A percentile compares a stretch with the other conserved stretches of the same genome.
phyloP scores from a whole-genome alignment of 2,888 invertebrate species.

The Cerastis rubricosa region DNA sequence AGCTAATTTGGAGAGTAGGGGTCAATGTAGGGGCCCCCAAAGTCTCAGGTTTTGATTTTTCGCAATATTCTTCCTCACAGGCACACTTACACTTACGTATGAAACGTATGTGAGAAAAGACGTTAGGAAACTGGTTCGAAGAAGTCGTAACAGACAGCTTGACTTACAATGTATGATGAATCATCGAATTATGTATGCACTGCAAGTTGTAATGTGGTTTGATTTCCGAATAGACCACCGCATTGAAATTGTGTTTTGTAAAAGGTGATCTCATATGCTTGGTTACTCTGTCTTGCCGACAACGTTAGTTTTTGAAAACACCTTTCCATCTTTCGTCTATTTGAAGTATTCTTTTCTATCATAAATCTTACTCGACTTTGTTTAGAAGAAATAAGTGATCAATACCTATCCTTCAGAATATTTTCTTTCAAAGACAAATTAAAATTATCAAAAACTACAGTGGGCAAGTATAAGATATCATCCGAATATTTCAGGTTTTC shows the following conservation, averaged over 20 bases:
- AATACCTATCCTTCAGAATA: neutral
- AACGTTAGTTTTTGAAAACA: neutral
- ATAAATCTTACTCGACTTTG: neutral
- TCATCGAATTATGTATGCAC: constrained; percentile 60
- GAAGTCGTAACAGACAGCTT: constrained; percentile 48
- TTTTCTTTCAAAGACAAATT: neutral
- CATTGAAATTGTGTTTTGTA: constrained; percentile 34
- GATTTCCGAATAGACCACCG: constrained; percentile 49
- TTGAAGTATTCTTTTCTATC: neutral
- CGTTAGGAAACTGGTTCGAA: constrained; percentile 39
- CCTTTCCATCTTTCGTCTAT: neutral
- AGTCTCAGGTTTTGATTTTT: neutral
- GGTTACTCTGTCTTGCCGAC: neutral
- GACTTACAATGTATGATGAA: constrained; percentile 54
- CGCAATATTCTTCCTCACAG: neutral
- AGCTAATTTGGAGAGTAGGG: too few relatives aligned
- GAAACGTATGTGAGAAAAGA: constrained; percentile 14
- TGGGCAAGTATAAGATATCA: neutral
- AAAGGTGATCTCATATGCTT: constrained; percentile 33
- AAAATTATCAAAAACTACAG: neutral
- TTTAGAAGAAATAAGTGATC: neutral
- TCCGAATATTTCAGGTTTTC: neutral
- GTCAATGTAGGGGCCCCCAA: too few relatives aligned
- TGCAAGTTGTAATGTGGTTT: constrained; percentile 53
- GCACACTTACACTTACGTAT: too few relatives aligned